Evolutionary conservation across 2,888 invertebrate species (phyloP).

Genomic region (Chrysolina haemoptera): DNA sequence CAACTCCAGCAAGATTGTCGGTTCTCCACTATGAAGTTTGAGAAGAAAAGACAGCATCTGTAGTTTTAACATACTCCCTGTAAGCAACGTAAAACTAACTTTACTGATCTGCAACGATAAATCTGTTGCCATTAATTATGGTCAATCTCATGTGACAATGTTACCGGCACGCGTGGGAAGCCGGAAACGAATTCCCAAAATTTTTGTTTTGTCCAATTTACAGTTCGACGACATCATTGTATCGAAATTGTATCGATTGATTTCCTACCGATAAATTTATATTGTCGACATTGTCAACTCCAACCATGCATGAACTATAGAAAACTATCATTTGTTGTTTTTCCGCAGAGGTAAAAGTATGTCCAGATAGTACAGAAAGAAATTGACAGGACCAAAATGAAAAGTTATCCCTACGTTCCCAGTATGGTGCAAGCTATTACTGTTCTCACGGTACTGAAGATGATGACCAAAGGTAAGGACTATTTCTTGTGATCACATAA

Average conservation of each 20-base stretch:
- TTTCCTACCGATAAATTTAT: slow-evolving; percentile 33
- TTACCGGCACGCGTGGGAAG: slow-evolving; percentile 56
- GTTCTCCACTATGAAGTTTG: too few relatives aligned
- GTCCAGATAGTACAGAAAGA: slow-evolving; percentile 65
- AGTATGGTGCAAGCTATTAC: slow-evolving; percentile 89
- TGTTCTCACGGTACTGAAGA: slow-evolving; percentile 86
- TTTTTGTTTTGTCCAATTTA: slow-evolving; percentile 50
- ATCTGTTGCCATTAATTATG: slow-evolving; percentile 9
- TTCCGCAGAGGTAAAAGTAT: slow-evolving; percentile 65
- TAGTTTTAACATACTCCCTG: neutral
- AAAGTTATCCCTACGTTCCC: slow-evolving; percentile 73
- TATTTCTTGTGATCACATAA: neutral
- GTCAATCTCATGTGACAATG: slow-evolving; percentile 44
- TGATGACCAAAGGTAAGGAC: slow-evolving; percentile 82
- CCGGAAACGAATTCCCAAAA: slow-evolving; percentile 55
- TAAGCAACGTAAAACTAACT: neutral
- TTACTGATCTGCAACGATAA: neutral
- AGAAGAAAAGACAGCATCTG: too few relatives aligned
- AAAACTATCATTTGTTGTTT: slow-evolving; percentile 40
- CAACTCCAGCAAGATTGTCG: too few relatives aligned
- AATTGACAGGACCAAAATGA: slow-evolving; percentile 72
- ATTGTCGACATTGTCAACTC: slow-evolving; percentile 19
- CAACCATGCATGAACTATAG: slow-evolving; percentile 28
- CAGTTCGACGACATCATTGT: slow-evolving; percentile 48
- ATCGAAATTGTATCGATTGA: slow-evolving; percentile 43